These are phyloP conservation scores for Medauroidea extradentata DNA, from an alignment of 1,140 invertebrate genomes.

Conservation along the genomic window DNA sequence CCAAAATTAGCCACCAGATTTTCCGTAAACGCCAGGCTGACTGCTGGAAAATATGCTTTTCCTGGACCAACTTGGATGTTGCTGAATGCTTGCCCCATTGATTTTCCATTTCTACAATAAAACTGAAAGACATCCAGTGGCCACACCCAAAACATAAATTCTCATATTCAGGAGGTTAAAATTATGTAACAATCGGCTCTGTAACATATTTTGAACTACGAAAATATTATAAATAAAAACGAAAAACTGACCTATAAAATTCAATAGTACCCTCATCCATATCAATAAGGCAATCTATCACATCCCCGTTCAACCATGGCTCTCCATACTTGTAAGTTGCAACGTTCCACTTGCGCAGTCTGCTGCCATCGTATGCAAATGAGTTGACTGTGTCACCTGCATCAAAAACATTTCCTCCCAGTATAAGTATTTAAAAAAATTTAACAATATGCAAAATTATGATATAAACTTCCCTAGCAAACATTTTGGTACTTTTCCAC, in stretches of 20 bases:
- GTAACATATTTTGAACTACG: not conserved
- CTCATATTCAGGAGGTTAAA: not conserved
- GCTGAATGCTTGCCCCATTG: slow-evolving; percentile 68
- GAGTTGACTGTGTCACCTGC: slow-evolving; percentile 68
- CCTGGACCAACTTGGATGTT: slow-evolving; percentile 64
- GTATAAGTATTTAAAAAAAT: not conserved
- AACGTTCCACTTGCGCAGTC: slow-evolving; percentile 78
- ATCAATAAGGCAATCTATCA: slow-evolving; percentile 75
- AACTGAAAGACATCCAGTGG: not conserved
- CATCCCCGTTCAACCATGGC: slow-evolving; percentile 73
- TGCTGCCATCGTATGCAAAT: slow-evolving; percentile 78
- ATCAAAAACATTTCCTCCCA: not conserved
- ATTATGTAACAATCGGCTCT: not conserved
- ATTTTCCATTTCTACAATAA: slow-evolving; percentile 62
- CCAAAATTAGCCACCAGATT: slow-evolving; percentile 78
- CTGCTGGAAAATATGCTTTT: slow-evolving; percentile 71
- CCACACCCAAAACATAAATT: not conserved
- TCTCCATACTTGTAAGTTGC: slow-evolving; percentile 72
- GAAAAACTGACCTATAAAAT: slow-evolving; percentile 45
- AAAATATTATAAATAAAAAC: not conserved
- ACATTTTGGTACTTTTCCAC: not conserved
- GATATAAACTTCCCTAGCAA: no score
- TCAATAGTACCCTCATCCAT: slow-evolving; percentile 58
- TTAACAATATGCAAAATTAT: no score
- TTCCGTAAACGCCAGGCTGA: slow-evolving; percentile 70